phyloP scores from a whole-genome alignment of 2,113 vertebrate species.

The Alouatta palliata region DNA sequence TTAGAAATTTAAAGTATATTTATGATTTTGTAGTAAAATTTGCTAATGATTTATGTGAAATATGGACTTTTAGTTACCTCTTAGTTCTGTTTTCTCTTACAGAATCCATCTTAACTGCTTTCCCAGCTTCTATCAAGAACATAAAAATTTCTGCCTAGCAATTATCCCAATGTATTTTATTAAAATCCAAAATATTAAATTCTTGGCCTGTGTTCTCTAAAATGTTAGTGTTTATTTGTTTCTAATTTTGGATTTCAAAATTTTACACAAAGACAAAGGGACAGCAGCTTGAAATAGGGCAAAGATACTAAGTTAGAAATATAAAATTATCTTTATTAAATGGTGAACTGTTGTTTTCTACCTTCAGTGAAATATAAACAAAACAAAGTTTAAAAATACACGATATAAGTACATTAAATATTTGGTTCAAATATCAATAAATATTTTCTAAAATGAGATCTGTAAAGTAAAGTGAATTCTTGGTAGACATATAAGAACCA shows the following conservation, averaged over 20 bases:
- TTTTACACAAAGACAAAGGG: neutral
- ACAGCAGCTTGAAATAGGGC: neutral
- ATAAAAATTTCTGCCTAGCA: neutral
- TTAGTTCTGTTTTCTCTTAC: neutral
- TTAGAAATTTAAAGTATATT: neutral
- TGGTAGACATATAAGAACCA: neutral
- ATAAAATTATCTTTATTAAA: neutral
- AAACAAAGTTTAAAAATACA: neutral
- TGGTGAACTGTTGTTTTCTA: neutral
- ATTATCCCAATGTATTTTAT: neutral
- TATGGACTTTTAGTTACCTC: neutral
- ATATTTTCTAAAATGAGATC: conserved; percentile 13
- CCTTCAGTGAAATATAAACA: neutral
- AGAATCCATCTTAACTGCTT: neutral
- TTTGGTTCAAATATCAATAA: neutral
- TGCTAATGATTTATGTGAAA: neutral
- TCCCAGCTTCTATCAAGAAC: neutral
- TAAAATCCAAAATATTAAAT: neutral
- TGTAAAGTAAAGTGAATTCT: neutral
- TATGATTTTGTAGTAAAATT: neutral
- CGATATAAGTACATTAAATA: neutral
- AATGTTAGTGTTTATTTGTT: neutral
- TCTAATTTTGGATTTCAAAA: neutral
- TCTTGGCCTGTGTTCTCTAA: neutral
- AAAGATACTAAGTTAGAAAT: neutral